Percentiles rank a stretch among this genome's conserved stretches.
phyloP scores from a whole-genome alignment of 2,113 vertebrate species.

The Cynocephalus volans region DNA sequence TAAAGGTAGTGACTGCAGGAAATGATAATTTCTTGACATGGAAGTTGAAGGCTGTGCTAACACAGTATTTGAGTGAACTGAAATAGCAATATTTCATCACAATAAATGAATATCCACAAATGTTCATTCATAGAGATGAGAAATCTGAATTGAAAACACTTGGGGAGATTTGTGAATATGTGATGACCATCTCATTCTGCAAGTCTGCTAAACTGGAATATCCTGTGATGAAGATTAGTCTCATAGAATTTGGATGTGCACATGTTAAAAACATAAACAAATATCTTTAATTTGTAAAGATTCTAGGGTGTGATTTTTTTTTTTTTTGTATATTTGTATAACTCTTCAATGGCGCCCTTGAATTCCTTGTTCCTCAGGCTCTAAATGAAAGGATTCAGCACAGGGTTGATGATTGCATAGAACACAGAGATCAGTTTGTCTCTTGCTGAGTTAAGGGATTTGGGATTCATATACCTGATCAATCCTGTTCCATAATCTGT shows the following conservation, averaged over 20 bases:
- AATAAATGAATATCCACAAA: neutral
- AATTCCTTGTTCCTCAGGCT: slow-evolving; percentile 28
- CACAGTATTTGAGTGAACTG: neutral
- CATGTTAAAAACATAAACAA: neutral
- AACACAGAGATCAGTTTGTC: slow-evolving; percentile 61
- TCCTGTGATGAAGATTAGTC: neutral
- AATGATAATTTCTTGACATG: too few relatives aligned
- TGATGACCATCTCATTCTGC: neutral
- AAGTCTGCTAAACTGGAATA: neutral
- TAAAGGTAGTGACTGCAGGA: neutral
- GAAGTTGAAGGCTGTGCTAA: neutral
- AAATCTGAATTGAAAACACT: neutral
- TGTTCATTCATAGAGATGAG: neutral
- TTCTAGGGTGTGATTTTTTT: neutral
- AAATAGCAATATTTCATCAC: neutral
- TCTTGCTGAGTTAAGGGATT: neutral
- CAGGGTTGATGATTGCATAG: neutral
- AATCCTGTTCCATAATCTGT: neutral
- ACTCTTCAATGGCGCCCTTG: neutral
- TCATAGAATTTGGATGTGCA: neutral
- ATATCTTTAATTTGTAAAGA: neutral
- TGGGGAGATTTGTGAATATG: neutral
- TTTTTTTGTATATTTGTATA: neutral
- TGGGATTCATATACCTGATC: slow-evolving; percentile 30
- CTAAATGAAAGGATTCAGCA: slow-evolving; percentile 19